Evolutionary conservation across 1,140 invertebrate genomes (phyloP).

Genomic region (Procambarus clarkii): DNA sequence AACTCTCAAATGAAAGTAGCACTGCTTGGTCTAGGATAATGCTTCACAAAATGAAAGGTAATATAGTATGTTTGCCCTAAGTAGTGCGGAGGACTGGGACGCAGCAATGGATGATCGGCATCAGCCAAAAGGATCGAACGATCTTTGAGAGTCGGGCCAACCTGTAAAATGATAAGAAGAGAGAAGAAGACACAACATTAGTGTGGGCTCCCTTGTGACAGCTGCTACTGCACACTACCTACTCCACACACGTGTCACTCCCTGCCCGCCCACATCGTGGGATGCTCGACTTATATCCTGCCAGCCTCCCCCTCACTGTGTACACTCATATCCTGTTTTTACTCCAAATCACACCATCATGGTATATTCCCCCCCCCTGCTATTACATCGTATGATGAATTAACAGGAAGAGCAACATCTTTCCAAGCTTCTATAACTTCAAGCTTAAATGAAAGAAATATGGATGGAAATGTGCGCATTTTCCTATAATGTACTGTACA

Average conservation of each 20-base stretch:
- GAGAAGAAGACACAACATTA: constrained; percentile 69
- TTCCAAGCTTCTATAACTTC: not conserved
- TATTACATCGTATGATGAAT: not conserved
- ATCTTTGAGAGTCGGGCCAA: constrained; percentile 67
- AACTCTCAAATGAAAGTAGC: constrained; percentile 39
- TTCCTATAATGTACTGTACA: not conserved
- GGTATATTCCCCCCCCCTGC: not conserved
- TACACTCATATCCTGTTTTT: not conserved
- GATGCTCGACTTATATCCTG: not conserved
- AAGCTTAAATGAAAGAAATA: not conserved
- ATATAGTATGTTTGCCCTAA: constrained; percentile 58
- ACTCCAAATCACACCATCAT: not conserved
- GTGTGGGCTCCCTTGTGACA: constrained; percentile 57
- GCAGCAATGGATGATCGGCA: constrained; percentile 66
- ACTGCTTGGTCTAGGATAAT: constrained; percentile 35
- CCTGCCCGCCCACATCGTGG: not conserved
- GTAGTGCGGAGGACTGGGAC: constrained; percentile 54
- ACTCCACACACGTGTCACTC: constrained; percentile 8
- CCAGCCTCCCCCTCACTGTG: not conserved
- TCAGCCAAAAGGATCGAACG: constrained; percentile 67
- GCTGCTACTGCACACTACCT: constrained; percentile 43
- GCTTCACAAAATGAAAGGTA: constrained; percentile 51
- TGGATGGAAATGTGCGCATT: not conserved
- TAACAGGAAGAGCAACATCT: not conserved
- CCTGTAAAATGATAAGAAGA: constrained; percentile 68